Percentiles rank a stretch among this genome's conserved stretches.
Evolutionary conservation across 2,797 vertebrate species (phyloP).

Genomic region (Limnodromus scolopaceus): DNA sequence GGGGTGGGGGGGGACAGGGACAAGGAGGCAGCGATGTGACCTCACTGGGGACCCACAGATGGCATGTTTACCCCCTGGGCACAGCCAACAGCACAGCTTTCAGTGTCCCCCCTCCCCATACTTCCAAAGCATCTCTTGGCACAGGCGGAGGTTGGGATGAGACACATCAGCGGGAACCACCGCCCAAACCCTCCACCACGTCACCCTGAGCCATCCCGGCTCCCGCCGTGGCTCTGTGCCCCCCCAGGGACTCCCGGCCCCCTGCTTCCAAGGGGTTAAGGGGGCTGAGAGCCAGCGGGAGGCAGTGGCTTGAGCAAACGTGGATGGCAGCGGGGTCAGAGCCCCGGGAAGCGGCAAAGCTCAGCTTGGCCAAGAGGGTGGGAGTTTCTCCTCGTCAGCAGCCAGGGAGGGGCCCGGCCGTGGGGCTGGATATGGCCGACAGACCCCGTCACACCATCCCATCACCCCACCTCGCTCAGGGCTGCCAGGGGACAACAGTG

Average conservation of each 20-base stretch:
- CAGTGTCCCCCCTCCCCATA: no score
- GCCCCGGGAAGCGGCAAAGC: neutral
- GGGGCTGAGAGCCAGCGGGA: neutral
- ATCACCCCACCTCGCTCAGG: fast-evolving
- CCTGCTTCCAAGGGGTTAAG: neutral
- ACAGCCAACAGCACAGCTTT: fast-evolving
- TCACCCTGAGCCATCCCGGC: neutral
- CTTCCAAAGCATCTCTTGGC: neutral
- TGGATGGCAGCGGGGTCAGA: neutral
- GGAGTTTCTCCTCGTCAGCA: constrained; percentile 4
- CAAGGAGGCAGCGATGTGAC: no score
- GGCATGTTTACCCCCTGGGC: fast-evolving
- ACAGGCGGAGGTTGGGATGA: neutral
- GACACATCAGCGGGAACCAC: neutral
- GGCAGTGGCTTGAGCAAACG: constrained; percentile 22
- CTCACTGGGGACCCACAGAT: fast-evolving
- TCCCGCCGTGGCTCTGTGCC: fast-evolving
- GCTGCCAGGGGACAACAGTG: neutral
- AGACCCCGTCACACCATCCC: fast-evolving
- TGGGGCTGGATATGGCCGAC: fast-evolving
- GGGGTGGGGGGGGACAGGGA: neutral
- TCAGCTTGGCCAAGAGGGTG: neutral
- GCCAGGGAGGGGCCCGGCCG: neutral
- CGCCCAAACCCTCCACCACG: neutral
- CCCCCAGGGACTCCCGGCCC: fast-evolving